Conservation (phyloP, 2,113 vertebrate species). For the Nipponia nippon region DNA sequence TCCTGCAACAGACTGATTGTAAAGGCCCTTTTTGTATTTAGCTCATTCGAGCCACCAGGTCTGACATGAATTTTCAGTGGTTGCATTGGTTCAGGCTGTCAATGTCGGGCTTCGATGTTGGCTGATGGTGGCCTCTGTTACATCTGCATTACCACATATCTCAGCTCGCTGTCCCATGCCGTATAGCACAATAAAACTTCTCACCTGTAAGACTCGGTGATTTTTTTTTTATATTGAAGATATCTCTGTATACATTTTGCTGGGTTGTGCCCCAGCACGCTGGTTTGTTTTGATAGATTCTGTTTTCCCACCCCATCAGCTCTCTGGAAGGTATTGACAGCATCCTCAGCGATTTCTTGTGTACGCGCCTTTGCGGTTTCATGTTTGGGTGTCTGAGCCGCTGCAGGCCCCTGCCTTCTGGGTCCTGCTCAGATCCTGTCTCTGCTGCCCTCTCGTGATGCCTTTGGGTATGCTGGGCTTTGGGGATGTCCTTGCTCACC, state of each 20-base stretch:
- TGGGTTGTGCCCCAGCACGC: neutral
- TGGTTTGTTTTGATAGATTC: neutral
- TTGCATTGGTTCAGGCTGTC: neutral
- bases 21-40: neutral
- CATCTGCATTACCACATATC: neutral
- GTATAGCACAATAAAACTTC: neutral
- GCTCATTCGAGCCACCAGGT: neutral
- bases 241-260: neutral
- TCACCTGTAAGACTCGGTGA: neutral
- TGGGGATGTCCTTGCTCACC: neutral
- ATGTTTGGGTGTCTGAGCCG: accelerated
- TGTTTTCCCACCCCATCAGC: neutral
- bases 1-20: no score
- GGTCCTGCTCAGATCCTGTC: neutral
- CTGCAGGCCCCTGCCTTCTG: accelerated
- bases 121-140: neutral
- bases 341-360: neutral
- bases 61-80: neutral
- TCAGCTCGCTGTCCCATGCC: accelerated
- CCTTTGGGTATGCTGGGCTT: neutral
- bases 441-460: slow-evolving; percentile 62
- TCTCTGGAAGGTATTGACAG: neutral
- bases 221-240: neutral
- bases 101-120: neutral
- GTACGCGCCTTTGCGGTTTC: accelerated